Evolutionary conservation across 2,113 vertebrate genomes (phyloP), one percentile per base, ranked within the genome.

Genomic region (Porphyrio hochstetteri): DNA sequence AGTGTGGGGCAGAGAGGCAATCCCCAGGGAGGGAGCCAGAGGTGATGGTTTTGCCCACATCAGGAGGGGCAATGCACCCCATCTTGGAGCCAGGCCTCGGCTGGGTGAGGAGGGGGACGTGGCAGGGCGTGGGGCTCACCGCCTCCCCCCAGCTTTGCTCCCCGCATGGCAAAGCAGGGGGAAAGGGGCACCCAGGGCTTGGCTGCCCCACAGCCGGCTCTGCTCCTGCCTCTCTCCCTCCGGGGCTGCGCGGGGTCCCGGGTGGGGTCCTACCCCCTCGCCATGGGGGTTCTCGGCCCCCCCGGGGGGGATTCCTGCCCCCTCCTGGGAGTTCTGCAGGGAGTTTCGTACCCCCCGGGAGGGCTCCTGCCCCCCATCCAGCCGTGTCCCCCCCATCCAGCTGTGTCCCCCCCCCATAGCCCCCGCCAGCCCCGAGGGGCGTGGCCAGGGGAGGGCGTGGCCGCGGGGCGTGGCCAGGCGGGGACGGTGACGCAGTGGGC

Each of bases 401-500:
- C 50, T 13, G 21, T 24, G 44, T 46, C 44, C 33, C 20, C 11
- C 16, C 16, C 31, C 56, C 36, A 11, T 5, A 19, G 7, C 29
- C 29, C 24, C 40, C 21, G 40, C 17, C 29, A 14, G 6, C 20
- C 38, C 28, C 12, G 3, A 6, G 59, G 80, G 75, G 59, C 40
- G 81, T 60, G 64, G 8, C 11, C 7, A 9, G 16, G 9, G 14
- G 21, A 13, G 42, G 57, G 75, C 36, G 87, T 46, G 87, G 11
- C 57, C 67, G 15, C 7, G 14, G 42, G 64, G 80, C 40, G 87
- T 46, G 87, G 11, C 57, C 84, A 59, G 92, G 88, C 70, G 77
- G 56, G 82, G 61, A 21, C 52, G 78, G 56, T 90, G 91, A 93
- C 94, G 94, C 94, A 95, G 87, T 38, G 38, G 80, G 72, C 82